phyloP scores from a whole-genome alignment of 2,113 vertebrate genomes.

The Motacilla tschutschensis region DNA sequence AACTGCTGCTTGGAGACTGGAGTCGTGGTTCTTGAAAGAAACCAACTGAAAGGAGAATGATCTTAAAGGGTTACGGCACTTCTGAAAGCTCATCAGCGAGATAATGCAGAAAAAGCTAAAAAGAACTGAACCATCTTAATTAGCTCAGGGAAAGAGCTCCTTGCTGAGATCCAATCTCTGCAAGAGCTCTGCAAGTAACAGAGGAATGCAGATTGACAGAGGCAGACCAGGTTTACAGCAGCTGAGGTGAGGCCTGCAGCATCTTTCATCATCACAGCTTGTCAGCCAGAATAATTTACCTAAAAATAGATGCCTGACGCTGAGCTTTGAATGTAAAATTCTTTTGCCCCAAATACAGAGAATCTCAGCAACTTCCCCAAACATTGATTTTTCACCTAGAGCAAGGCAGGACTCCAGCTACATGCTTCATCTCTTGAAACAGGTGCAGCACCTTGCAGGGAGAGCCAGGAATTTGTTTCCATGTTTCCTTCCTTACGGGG shows the following conservation, averaged over 20 bases:
- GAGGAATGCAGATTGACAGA: neutral
- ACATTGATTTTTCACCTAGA: neutral
- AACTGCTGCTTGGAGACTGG: neutral
- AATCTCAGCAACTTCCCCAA: neutral
- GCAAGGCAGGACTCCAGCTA: neutral
- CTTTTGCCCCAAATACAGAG: neutral
- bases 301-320: conserved; percentile 42
- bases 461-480: neutral
- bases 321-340: conserved; percentile 19
- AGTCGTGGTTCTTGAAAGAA: neutral
- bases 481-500: neutral
- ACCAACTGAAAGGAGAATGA: neutral
- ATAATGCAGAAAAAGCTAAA: neutral
- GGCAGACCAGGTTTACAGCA: neutral
- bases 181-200: neutral
- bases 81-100: neutral
- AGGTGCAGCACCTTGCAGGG: neutral
- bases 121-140: neutral
- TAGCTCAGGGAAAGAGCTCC: neutral
- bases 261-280: conserved; percentile 37
- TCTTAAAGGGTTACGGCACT: neutral
- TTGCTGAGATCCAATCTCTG: neutral
- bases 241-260: conserved; percentile 22
- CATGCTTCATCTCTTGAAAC: neutral
- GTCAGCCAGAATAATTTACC: conserved; percentile 30